Percentiles rank a stretch among this genome's conserved stretches.
These are phyloP conservation scores for Embiotoca jacksoni DNA, from an alignment of 2,113 vertebrate genomes.

Conservation along the genomic window DNA sequence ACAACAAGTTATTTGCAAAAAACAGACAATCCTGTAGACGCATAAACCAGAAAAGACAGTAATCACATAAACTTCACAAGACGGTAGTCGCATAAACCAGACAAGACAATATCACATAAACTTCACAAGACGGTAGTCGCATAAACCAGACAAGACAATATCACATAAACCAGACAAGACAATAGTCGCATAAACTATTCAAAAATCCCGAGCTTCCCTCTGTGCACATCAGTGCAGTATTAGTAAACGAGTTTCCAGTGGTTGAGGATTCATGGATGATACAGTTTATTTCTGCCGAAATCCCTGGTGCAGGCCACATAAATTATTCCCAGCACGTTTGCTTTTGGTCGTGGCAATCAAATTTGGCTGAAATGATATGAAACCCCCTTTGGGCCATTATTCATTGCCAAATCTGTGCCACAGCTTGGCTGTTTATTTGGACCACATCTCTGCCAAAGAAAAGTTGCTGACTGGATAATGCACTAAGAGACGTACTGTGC, in stretches of 20 bases:
- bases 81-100: too few relatives aligned
- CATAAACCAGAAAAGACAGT: too few relatives aligned
- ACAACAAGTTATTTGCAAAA: too few relatives aligned
- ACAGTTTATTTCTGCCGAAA: constrained; percentile 14
- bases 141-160: too few relatives aligned
- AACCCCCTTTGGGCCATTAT: constrained; percentile 17
- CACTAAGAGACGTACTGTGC: constrained; percentile 41
- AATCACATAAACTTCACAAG: too few relatives aligned
- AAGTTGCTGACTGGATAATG: constrained; percentile 71
- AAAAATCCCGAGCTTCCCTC: background rate
- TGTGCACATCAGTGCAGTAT: background rate
- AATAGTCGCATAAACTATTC: background rate
- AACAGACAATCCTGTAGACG: too few relatives aligned
- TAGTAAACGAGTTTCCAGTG: background rate
- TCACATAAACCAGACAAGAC: too few relatives aligned
- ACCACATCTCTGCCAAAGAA: constrained; percentile 52
- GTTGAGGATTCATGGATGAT: background rate
- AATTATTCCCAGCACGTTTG: background rate
- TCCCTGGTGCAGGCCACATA: background rate
- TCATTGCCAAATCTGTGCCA: constrained; percentile 22
- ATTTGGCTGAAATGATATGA: constrained; percentile 22
- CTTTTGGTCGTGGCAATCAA: background rate
- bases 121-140: too few relatives aligned
- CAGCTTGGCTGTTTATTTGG: constrained; percentile 47
- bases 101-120: too few relatives aligned